Evolutionary conservation across 1,140 invertebrate species (phyloP), one percentile per base, ranked within the genome.

Genomic region (Drosophila baimaii): DNA sequence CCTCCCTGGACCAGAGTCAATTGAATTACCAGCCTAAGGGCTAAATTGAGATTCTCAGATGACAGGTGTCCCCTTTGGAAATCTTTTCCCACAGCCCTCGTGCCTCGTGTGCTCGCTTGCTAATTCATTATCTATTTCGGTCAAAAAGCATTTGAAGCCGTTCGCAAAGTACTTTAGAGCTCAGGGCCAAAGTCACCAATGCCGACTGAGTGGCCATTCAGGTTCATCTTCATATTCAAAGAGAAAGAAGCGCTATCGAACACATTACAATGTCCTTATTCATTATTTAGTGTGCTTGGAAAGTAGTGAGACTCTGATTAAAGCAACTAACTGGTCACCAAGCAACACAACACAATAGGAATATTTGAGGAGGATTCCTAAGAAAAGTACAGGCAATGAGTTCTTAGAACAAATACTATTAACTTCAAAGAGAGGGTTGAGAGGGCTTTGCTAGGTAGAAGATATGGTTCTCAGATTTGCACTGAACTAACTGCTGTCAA

Each of bases 111-210:
- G 19, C n/a, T 23, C 39, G n/a, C n/a, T n/a, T 13, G 37, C 8
- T 25, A 33, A 65, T 65, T 64, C 31, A 25, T 21, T 62, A 33
- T 33, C 55, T 19, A n/a, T 12, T 21, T 12, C 56, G n/a, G 25
- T 17, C 59, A 58, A 58, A 58, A 15, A 23, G 10, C 27, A 13
- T 23, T 25, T 17, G n/a, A 25, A 51, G 31, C 1, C 23, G 15
- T 13, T 13, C 17, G 12, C 23, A 10, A 23, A 41, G 43, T 17
- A 12, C 15, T 25, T 41, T 31, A 3, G 13, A 41, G 12, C n/a
- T 17, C 15, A 17, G 9, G 21, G 21, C 9, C 33, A 35, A 15
- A 35, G 33, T 27, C 27, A 27, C 27, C 8, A 27, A 49, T 9
- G 29, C 49, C 8, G 7, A 33, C 17, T 8, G 51, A 47, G 21